Evolutionary conservation across 2,797 vertebrate species (phyloP), one percentile per base, ranked within the genome.

Genomic region (Loriculus beryllinus): DNA sequence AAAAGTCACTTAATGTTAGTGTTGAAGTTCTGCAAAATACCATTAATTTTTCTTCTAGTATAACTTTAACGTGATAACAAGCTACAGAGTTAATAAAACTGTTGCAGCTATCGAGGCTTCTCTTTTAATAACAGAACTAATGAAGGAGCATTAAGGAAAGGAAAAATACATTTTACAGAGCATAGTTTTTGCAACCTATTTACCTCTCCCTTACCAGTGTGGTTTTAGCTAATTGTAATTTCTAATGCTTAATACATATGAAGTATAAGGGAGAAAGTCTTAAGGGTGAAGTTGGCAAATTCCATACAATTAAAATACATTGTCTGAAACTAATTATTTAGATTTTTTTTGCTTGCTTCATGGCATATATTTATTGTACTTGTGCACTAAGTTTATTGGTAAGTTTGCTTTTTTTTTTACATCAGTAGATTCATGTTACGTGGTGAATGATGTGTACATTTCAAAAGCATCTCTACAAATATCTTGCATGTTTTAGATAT

Each of bases 11-110:
- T 96, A 93, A 97, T 97, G 93, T 96, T 88, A 82, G 86, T 78
- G 26, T 35, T 95, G 84, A 60, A 93, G 67, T 96, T 95, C 88
- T 95, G 77, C 94, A 96, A 95, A 97, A 93, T 95, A 72, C 70
- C 80, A 82, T 97, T 97, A 97, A 57, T 96, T 97, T 97, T 96
- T 94, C 89, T 76, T 40, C 74, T 93, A 89, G 21, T 92, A 71
- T 68, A 96, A 94, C 93, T 60, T 10, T 35, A 35, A 57, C 7
- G 2, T 96, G 93, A 95, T 97, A 97, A 95, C 82, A 94, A 97
- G 93, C 82, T 87, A 49, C 86, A 47, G 76, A 97, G 96, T 97
- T 97, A 97, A 97, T 97, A 96, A 97, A 97, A 96, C 78, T 83
- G 70, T 96, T 95, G 90, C 93, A 96, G 79, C 93, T 91, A 96